Evolutionary conservation across 2,113 vertebrate species (phyloP), one percentile per base, ranked within the genome.

Genomic region (Bubalus kerabau): DNA sequence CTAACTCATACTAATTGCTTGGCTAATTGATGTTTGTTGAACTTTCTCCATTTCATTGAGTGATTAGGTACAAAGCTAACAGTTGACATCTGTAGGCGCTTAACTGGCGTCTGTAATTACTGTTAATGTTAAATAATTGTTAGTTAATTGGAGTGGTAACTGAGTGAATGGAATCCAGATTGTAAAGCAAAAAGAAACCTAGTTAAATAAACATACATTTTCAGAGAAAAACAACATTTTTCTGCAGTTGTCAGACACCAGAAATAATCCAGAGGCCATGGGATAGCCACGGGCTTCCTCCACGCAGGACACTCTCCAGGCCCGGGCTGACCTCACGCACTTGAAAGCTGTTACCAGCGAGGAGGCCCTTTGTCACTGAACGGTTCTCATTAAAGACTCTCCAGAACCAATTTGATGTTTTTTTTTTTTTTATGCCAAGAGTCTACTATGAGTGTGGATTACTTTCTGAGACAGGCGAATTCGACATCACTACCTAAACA

Each of bases 101-200:
- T 99, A 99, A 99, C 99, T 99, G 99, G 99, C 98, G 95, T 98
- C 98, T 98, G 99, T 99, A 99, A 99, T 99, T 99, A 99, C 99
- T 99, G 99, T 99, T 99, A 99, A 99, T 99, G 99, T 99, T 99
- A 99, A 99, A 99, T 99, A 99, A 99, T 99, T 99, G 99, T 99
- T 99, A 99, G 99, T 99, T 99, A 99, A 99, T 99, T 99, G 99
- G 99, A 99, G 99, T 99, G 99, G 99, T 99, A 99, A 99, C 98
- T 99, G 99, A 99, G 98, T 99, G 99, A 99, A 99, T 98, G 98
- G 99, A 99, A 99, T 98, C 99, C 99, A 98, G 99, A 99, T 99
- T 98, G 99, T 99, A 98, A 98, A 98, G 98, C 98, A 98, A 98
- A 98, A 98, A 99, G 95, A 98, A 98, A 99, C 98, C 98, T 98